Base-by-base conservation (phyloP, 1,140 invertebrate species). In the Drosophila ercepeae region DNA sequence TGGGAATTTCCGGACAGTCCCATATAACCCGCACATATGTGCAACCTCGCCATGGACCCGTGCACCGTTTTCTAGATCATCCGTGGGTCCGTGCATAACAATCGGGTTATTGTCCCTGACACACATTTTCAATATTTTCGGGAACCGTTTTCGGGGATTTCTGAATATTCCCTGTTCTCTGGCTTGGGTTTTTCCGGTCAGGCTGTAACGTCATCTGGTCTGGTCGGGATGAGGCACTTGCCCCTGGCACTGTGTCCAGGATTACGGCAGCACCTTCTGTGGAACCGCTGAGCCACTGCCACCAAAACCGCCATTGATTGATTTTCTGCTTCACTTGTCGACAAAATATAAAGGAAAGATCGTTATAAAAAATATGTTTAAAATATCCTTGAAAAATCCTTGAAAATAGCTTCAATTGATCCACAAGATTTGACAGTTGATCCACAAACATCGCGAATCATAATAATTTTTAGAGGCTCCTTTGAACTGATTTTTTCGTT, bases 171-270 rank as follows among this genome's bases (percentile, higher is more conserved):
- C 1, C 2, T 11, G 4, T 13, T 5, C 6, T 16, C 8, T 3
- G 16, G 16, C 3, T 18, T 18, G 39, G 39, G 39, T 42, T 42
- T 42, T 42, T 42, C 39, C 16, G 14, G 39, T 42, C 8, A 9
- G 14, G 16, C 1, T 4, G 9, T 4, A 18, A 42, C 54, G 59
- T 77, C 71, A 77, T 77, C 75, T 77, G 75, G 52, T 60, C 42
- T 68, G 23, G 9, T 16, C n/a, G 0, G 36, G n/a, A 5, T 1
- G 36, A 11, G n/a, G 36, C 36, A 39, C 36, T 39, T 39, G 36
- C 36, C 36, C 36, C 36, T 36, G n/a, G 18, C 32, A 39, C 23
- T 11, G 16, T n/a, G 32, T 8, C 13, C 36, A 19, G 8, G n/a
- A 44, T 54, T 27, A 44, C 27, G 41, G 27, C 27, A 48, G 21